These are phyloP conservation scores for Nomada hirtipes DNA, from an alignment of 2,888 invertebrate genomes.

Conservation along the genomic window DNA sequence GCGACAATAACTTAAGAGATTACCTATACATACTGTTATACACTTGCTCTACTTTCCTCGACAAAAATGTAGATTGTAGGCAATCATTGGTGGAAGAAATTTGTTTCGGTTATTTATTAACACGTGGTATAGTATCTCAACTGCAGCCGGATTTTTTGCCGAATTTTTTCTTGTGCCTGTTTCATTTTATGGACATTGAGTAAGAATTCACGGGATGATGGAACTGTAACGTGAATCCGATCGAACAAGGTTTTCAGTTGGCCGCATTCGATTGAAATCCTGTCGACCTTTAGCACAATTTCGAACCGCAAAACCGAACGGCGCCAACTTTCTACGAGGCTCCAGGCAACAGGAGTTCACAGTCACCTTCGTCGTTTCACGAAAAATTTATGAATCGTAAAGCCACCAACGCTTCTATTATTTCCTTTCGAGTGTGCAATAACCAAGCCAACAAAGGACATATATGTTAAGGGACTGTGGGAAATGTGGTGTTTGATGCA, in stretches of 20 bases:
- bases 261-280: conserved; percentile 33
- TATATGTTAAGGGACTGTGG: neutral
- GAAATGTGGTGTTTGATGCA: neutral
- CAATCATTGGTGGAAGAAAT: neutral
- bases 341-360: conserved; percentile 31
- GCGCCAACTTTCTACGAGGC: conserved; percentile 55
- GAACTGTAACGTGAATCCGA: neutral
- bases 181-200: neutral
- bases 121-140: neutral
- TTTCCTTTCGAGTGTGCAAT: neutral
- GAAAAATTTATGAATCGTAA: conserved; percentile 22
- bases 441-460: neutral
- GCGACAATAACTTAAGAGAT: conserved; percentile 13
- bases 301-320: conserved; percentile 41
- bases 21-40: neutral
- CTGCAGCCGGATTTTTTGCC: too few relatives aligned
- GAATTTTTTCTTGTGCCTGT: neutral
- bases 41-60: neutral
- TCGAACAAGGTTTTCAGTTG: conserved; percentile 32
- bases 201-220: neutral
- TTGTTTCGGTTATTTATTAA: neutral
- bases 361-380: conserved; percentile 28
- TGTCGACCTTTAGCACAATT: conserved; percentile 55
- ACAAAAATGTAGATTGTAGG: neutral
- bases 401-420: conserved; percentile 5